Base-by-base conservation (phyloP, 2,113 vertebrate genomes). In the Mus musculus region DNA sequence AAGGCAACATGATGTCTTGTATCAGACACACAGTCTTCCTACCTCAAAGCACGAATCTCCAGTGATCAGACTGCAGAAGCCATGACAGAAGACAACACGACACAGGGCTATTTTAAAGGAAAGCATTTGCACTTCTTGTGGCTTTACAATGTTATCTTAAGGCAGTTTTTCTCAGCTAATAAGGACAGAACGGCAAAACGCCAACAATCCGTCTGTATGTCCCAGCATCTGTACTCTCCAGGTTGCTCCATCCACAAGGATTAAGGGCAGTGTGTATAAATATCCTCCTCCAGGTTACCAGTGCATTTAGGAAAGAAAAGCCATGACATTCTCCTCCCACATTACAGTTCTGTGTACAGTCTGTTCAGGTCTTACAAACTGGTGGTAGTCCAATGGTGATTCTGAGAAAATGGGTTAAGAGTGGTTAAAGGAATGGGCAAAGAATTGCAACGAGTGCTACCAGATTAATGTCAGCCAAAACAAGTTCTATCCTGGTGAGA, bases 401-500 rank as follows among this genome's bases (percentile, higher is more conserved):
- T 86, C 59, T 54, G 49, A 96, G 46, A 77, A 86, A 87, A 59
- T 0, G n/a, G 20, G 20, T 46, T 20, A 11, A 59, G 3, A 33
- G 14, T n/a, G 0, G 24, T 4, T 76, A 30, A 30, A 9, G 75
- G 33, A 69, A 30, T 24, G 17, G 17, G 56, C 19, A 28, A 26
- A 71, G 7, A 54, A 59, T 36, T 52, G n/a, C 56, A 52, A 52
- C 8, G 56, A 30, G 78, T 14, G 24, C 2, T 56, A 61, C 0
- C 14, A 26, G 11, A 93, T 46, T 71, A 81, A 93, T 39, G 63
- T 71, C 39, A 81, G 26, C 52, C 39, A 46, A 95, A 94, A 17
- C 26, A 17, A 61, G 39, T 67, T 39, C 52, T 33, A 71, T 33
- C 19, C 42, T 36, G 75, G 7, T 24, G 20, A 36, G 28, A 5